Evolutionary conservation across 2,113 vertebrate genomes (phyloP), one percentile per base, ranked within the genome.

Genomic region (Ptilonorhynchus violaceus): DNA sequence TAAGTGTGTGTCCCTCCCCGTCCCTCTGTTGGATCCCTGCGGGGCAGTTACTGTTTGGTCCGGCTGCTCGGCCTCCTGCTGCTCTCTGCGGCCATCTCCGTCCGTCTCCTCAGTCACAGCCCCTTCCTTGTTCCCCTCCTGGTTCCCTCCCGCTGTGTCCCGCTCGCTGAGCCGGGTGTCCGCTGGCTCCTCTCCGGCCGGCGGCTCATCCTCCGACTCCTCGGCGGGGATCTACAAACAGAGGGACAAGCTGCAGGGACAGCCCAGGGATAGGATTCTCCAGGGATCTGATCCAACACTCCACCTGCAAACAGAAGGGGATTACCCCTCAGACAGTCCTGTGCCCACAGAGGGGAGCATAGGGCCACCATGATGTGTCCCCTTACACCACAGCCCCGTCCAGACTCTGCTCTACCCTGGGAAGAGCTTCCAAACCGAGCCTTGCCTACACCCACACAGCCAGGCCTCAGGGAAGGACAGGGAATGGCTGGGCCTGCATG

Each of bases 181-280:
- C 7, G 15, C n/a, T 28, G 10, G 70, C 50, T 97, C 98, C 74
- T 98, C 98, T 27, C 97, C 96, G 3, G 94, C 74, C 0, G 9
- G 85, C 0, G 10, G 30, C 82, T 97, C 96, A n/a, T 96, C 96
- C 69, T 98, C 97, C 0, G 27, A 66, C 44, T 97, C 97, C 87
- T 97, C 97, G 0, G 74, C 88, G 1, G 85, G 93, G 80, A 98
- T 98, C 97, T 98, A 77, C 6, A 8, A 74, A 63, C 30, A 91
- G 11, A 92, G 64, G 8, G 41, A 67, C 6, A 41, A 42, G 23
- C 44, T 87, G 59, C 60, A 89, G 76, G 9, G 19, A 41, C 5
- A 33, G 58, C n/a, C 28, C 11, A 0, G 10, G 37, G 28, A 35
- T 8, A 22, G 41, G 21, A 56, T 2, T 46, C 24, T 60, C 60